phyloP scores from a whole-genome alignment of 2,113 vertebrate genomes.

The Panthera leo region DNA sequence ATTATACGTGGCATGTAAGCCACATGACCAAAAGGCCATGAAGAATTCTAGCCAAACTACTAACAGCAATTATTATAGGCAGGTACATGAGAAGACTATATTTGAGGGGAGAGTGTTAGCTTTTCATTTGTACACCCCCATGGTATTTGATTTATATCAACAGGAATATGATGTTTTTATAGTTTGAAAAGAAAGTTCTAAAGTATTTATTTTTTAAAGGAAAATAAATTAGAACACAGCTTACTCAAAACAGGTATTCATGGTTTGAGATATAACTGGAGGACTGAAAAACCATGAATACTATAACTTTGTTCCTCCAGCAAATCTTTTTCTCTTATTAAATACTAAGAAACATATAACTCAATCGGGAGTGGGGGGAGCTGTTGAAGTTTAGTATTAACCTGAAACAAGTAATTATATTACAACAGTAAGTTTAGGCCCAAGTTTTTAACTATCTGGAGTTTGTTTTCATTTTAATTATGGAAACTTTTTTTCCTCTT shows the following conservation, averaged over 20 bases:
- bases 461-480: constrained; percentile 2
- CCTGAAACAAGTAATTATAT: constrained; percentile 7
- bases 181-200: not conserved
- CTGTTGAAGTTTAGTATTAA: constrained; percentile 18
- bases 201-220: not conserved
- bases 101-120: not conserved
- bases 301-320: not conserved
- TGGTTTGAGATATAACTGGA: not conserved
- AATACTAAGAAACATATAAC: not conserved
- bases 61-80: not conserved
- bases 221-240: constrained; percentile 9
- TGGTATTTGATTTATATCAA: not conserved
- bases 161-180: not conserved
- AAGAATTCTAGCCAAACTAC: not conserved
- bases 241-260: constrained; percentile 40
- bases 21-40: not conserved
- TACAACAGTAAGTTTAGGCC: not conserved
- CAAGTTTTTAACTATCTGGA: constrained; percentile 7
- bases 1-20: not conserved
- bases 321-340: constrained; percentile 18
- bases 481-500: not conserved
- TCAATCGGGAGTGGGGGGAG: not conserved
- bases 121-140: not conserved
- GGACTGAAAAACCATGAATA: constrained; percentile 15
- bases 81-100: not conserved